Conservation (phyloP, 2,797 vertebrate genomes). For the Megaceryle alcyon region DNA sequence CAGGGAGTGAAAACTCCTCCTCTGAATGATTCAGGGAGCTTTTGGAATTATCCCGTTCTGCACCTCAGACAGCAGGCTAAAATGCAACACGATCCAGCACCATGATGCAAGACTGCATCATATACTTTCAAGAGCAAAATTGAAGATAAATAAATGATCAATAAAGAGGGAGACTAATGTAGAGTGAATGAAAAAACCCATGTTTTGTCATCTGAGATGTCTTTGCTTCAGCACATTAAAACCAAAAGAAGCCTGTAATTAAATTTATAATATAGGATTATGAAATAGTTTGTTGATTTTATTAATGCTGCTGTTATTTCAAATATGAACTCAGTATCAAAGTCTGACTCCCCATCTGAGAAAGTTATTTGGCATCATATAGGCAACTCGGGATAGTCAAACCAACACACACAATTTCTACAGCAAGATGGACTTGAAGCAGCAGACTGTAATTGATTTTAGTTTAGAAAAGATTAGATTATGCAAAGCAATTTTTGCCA, state of each 20-base stretch:
- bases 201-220: background rate
- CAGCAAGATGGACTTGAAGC: background rate
- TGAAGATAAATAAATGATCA: background rate
- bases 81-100: background rate
- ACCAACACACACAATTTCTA: background rate
- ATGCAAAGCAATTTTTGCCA: background rate
- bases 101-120: no score
- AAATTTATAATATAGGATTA: background rate
- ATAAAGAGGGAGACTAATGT: background rate
- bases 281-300: background rate
- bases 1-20: background rate
- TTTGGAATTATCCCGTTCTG: background rate
- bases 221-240: background rate
- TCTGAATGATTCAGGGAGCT: background rate
- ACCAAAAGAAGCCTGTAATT: background rate
- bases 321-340: background rate
- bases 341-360: background rate
- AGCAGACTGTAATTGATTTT: background rate
- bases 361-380: background rate
- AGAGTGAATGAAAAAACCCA: background rate
- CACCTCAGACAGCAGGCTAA: background rate
- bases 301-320: background rate
- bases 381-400: background rate
- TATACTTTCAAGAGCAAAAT: background rate
- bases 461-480: background rate